phyloP scores from a whole-genome alignment of 1,140 invertebrate genomes.

The Capitella teleta region DNA sequence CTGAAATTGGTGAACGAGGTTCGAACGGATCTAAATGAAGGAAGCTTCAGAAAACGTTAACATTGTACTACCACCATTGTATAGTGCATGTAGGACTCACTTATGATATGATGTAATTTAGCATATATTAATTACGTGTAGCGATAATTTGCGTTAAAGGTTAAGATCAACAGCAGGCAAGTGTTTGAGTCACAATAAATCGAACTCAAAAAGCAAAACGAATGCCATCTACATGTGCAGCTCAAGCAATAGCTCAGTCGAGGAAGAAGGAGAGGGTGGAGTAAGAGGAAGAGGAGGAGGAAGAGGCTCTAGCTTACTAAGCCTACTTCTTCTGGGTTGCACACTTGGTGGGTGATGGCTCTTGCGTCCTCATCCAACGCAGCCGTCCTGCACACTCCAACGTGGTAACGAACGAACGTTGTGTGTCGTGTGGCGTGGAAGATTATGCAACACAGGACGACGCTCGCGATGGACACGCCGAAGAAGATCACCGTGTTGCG shows the following conservation, averaged over 20 bases:
- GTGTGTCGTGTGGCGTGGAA: constrained; percentile 64
- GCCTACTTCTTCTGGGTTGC: constrained; percentile 22
- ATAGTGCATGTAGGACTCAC: no score
- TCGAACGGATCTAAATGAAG: neutral
- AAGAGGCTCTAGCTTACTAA: constrained; percentile 11
- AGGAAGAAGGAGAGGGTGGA: neutral
- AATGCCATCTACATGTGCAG: no score
- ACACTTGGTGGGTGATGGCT: constrained; percentile 12
- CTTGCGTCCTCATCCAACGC: constrained; percentile 15
- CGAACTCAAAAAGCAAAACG: no score
- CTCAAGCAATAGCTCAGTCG: no score
- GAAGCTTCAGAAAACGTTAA: neutral
- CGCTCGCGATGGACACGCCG: constrained; percentile 59
- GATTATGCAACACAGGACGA: constrained; percentile 61
- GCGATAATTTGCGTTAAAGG: no score
- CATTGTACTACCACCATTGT: neutral
- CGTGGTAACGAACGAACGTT: constrained; percentile 71
- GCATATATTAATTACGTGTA: no score
- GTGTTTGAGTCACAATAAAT: no score
- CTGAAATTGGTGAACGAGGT: neutral
- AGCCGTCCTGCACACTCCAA: constrained; percentile 50
- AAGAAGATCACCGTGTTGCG: constrained; percentile 79
- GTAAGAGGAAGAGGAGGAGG: neutral
- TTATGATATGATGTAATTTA: no score
- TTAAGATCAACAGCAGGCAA: no score